Evolutionary conservation across 2,888 invertebrate genomes (phyloP).

Genomic region (Drosophila histrio): DNA sequence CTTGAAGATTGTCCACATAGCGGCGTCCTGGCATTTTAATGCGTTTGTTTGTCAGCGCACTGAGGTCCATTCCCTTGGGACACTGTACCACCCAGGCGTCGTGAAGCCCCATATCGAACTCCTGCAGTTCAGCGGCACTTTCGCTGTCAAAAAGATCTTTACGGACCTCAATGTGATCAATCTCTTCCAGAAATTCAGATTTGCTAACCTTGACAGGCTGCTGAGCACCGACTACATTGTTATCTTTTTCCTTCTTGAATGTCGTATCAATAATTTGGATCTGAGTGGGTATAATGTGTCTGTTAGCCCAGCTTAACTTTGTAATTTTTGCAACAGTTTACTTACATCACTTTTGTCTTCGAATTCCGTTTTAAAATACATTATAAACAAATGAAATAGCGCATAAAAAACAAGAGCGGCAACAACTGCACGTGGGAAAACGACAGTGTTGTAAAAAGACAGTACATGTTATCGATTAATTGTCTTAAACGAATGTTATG

Average conservation of each 20-base stretch:
- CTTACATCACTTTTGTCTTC: conserved; percentile 3
- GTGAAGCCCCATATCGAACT: conserved; percentile 42
- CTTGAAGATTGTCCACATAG: conserved; percentile 40
- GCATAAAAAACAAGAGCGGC: conserved; percentile 5
- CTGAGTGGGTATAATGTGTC: not conserved
- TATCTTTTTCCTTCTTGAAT: conserved; percentile 11
- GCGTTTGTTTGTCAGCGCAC: conserved; percentile 29
- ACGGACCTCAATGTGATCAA: conserved; percentile 12
- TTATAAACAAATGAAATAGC: conserved; percentile 6
- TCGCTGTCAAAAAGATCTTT: not conserved
- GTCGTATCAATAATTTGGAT: not conserved
- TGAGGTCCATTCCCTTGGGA: conserved; percentile 39
- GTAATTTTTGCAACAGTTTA: not conserved
- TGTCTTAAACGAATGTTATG: too few relatives aligned
- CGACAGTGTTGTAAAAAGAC: conserved; percentile 5
- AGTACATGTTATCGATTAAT: not conserved
- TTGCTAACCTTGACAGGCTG: conserved; percentile 5
- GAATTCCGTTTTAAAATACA: conserved; percentile 11
- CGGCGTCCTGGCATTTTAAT: conserved; percentile 63
- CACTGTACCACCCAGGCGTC: conserved; percentile 67
- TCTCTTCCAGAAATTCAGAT: conserved; percentile 46
- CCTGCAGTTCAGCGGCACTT: conserved; percentile 14
- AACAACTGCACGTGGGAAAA: conserved; percentile 15
- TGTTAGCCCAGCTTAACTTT: not conserved
- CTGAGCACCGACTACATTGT: not conserved